Conservation (phyloP, 1,140 invertebrate genomes). For the Temnothorax curvispinosus region DNA sequence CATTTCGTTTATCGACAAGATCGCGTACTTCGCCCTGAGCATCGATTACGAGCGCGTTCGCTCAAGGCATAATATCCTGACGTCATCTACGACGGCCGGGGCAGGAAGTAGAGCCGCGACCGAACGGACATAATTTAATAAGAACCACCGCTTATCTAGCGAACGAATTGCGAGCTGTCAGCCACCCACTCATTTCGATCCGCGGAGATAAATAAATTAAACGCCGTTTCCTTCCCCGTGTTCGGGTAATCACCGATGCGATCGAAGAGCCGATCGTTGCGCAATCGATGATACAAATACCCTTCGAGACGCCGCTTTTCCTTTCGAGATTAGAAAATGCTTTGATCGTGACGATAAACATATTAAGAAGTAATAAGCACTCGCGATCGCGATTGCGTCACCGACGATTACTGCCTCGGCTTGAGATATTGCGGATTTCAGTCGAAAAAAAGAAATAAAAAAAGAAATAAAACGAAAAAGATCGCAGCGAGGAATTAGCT, state of each 20-base stretch:
- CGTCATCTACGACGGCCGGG: slow-evolving; percentile 8
- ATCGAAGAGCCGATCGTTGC: not conserved
- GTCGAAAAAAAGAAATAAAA: not conserved
- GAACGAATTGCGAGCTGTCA: slow-evolving; percentile 8
- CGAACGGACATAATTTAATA: slow-evolving; percentile 2
- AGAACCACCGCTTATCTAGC: not conserved
- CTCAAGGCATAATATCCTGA: slow-evolving; percentile 41
- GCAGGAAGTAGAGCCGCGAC: not conserved
- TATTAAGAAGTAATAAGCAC: not conserved
- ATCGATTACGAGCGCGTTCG: slow-evolving; percentile 7
- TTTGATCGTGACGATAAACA: not conserved
- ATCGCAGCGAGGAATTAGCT: not conserved
- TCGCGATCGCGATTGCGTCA: not conserved
- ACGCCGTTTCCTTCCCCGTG: not conserved
- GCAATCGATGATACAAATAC: slow-evolving; percentile 4
- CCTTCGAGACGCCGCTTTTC: not conserved
- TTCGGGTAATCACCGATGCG: not conserved
- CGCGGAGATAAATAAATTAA: slow-evolving; percentile 28
- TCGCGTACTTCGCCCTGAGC: slow-evolving; percentile 6
- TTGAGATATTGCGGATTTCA: not conserved
- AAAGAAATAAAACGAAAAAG: not conserved
- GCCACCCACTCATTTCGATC: slow-evolving; percentile 5
- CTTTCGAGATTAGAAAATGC: not conserved
- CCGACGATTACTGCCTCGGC: slow-evolving; percentile 11
- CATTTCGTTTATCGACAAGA: slow-evolving; percentile 31